A percentile compares a stretch with the other conserved stretches of the same genome.
These are phyloP conservation scores for Diaphora mendica DNA, from an alignment of 2,888 invertebrate species.

Conservation along the genomic window DNA sequence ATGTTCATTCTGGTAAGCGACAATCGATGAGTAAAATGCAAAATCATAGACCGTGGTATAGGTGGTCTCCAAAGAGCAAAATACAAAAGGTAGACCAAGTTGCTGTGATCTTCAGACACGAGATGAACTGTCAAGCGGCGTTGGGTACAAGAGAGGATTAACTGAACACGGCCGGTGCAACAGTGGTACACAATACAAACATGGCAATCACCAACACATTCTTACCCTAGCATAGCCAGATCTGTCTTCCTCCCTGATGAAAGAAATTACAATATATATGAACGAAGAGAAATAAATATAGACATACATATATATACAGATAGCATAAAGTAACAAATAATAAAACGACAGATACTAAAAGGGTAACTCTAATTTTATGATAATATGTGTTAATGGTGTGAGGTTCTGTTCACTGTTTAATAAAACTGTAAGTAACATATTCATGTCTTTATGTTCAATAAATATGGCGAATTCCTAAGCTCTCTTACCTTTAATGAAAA, in stretches of 20 bases:
- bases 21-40: slow-evolving; percentile 69
- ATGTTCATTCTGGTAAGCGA: slow-evolving; percentile 69
- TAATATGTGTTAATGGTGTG: slow-evolving; percentile 53
- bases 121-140: slow-evolving; percentile 57
- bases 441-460: not conserved
- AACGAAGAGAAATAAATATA: slow-evolving; percentile 48
- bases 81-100: slow-evolving; percentile 60
- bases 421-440: slow-evolving; percentile 10
- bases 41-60: slow-evolving; percentile 49
- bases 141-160: slow-evolving; percentile 17
- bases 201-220: slow-evolving; percentile 80
- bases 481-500: not conserved
- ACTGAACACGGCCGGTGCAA: slow-evolving; percentile 22
- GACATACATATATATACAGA: slow-evolving; percentile 51
- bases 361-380: slow-evolving; percentile 26
- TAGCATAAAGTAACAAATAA: slow-evolving; percentile 49
- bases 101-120: slow-evolving; percentile 49
- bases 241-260: slow-evolving; percentile 87
- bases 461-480: not conserved
- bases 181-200: slow-evolving; percentile 64
- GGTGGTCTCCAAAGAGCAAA: slow-evolving; percentile 57
- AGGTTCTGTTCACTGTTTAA: not conserved
- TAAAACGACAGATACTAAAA: slow-evolving; percentile 35
- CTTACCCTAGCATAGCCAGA: slow-evolving; percentile 87
- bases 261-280: slow-evolving; percentile 78